Evolutionary conservation across 2,113 vertebrate genomes (phyloP), one percentile per base, ranked within the genome.

Genomic region (Cyprinodon brontotheroides): DNA sequence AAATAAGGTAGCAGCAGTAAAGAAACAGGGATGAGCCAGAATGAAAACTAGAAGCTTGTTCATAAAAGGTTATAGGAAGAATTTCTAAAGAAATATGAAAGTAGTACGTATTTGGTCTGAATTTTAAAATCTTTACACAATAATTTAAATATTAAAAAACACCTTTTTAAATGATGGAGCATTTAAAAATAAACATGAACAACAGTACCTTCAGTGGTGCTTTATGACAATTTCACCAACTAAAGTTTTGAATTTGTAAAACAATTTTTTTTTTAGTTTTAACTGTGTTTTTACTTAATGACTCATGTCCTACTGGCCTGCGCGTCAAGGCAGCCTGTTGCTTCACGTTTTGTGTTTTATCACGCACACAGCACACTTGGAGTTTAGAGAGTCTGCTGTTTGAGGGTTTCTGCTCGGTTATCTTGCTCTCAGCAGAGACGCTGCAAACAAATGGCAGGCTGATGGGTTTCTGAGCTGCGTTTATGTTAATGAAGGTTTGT

Each of bases 351-450:
- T 66, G 57, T 68, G 67, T 41, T 57, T 62, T 64, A 43, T 50
- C 67, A 36, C 5, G 14, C 80, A 74, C 66, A 13, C 68, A 70
- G 36, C 41, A 65, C 20, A 64, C 57, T 10, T 39, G 4, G 39
- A 71, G 39, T 53, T 41, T n/a, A 29, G 11, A 59, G 40, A 17
- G 15, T 60, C 20, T 73, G 47, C 61, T 59, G 12, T 61, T 66
- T 70, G 64, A 45, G 37, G 48, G 65, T 53, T 22, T 67, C 64
- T 66, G 65, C 53, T 37, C 76, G 62, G 37, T 84, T 77, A 74
- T 87, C 79, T 82, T 43, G 45, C 61, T 45, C 77, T 38, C 45
- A 2, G 62, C 77, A 80, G 77, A 83, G 77, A 61, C 61, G 48
- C 11, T 64, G 63, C 50, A 53, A 36, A 53, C 39, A 4, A 29